Evolutionary conservation across 2,888 invertebrate genomes (phyloP), one percentile per base, ranked within the genome.

Genomic region (Eupithecia subumbrata): DNA sequence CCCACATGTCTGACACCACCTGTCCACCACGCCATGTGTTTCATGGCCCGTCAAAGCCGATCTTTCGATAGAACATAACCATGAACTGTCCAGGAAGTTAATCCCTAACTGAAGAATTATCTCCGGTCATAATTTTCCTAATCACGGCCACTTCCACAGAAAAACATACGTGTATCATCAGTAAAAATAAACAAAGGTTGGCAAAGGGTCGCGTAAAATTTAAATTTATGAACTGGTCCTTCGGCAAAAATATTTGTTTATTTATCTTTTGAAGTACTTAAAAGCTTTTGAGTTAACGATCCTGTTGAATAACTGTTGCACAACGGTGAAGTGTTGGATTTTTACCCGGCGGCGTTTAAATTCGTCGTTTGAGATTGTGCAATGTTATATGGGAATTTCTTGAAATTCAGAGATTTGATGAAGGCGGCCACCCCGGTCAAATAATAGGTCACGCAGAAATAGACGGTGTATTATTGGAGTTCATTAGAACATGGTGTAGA

Each of bases 391-490:
- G 86, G 85, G 83, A 83, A 88, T 90, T 90, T 89, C 86, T 87
- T 85, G 83, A 86, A 88, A 91, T 88, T 84, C 86, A 85, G 84
- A 84, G 81, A 83, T 85, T 84, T 87, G 85, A 87, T 85, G 84
- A 84, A 82, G 84, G 82, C 82, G 18, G 70, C 71, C 67, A 67
- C 83, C 83, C 85, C 88, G 88, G 88, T 88, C 85, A 87, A 83
- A 90, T 89, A 91, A 91, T 92, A 86, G 92, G 92, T 92, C 92
- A 90, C 80, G 80, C 88, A 86, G 87, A 91, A 92, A 92, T 92
- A 92, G 90, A 87, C 81, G 68, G 84, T 82, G 83, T 91, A 91
- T 90, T 90, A 89, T 90, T 88, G 84, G 88, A 89, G 80, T 91
- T 90, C 90, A 89, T 91, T 89, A 90, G 88, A 87, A 91, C 89